Evolutionary conservation across 2,797 vertebrate genomes (phyloP).

Genomic region (Phylloscopus collybita): DNA sequence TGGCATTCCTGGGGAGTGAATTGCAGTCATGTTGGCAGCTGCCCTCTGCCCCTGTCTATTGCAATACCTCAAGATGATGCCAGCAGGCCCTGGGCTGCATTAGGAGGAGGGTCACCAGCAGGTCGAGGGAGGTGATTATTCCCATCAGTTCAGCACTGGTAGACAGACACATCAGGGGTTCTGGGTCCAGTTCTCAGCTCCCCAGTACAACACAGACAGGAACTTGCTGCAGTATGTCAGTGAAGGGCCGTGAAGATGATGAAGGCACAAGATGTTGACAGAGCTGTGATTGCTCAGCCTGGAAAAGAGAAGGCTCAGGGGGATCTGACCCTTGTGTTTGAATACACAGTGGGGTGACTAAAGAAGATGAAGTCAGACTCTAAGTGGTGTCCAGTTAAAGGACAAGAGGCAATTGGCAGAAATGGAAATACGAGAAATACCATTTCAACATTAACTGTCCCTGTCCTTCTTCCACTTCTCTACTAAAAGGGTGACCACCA

Average conservation of each 20-base stretch:
- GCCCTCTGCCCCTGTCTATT: slow-evolving; percentile 39
- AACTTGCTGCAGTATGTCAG: not conserved
- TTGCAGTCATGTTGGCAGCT: slow-evolving; percentile 34
- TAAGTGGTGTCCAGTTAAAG: not conserved
- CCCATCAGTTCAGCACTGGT: not conserved
- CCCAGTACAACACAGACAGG: not conserved
- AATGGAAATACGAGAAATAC: not conserved
- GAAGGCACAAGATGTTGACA: not conserved
- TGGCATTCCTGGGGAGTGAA: not conserved
- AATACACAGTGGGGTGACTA: not conserved
- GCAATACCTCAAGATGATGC: slow-evolving; percentile 32
- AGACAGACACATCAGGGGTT: not conserved
- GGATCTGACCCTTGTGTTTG: not conserved
- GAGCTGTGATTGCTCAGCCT: not conserved
- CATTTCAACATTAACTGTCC: not conserved
- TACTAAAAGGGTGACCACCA: not conserved
- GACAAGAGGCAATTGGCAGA: not conserved
- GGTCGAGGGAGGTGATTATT: not conserved
- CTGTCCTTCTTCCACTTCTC: rapidly evolving
- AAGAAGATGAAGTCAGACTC: not conserved
- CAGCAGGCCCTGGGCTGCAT: not conserved
- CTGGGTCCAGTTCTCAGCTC: not conserved
- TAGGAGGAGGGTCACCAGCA: not conserved
- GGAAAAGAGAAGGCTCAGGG: not conserved
- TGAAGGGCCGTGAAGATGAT: not conserved